Evolutionary conservation across 1,140 invertebrate genomes (phyloP), one percentile per base, ranked within the genome.

Genomic region (Eriocheir sinensis): DNA sequence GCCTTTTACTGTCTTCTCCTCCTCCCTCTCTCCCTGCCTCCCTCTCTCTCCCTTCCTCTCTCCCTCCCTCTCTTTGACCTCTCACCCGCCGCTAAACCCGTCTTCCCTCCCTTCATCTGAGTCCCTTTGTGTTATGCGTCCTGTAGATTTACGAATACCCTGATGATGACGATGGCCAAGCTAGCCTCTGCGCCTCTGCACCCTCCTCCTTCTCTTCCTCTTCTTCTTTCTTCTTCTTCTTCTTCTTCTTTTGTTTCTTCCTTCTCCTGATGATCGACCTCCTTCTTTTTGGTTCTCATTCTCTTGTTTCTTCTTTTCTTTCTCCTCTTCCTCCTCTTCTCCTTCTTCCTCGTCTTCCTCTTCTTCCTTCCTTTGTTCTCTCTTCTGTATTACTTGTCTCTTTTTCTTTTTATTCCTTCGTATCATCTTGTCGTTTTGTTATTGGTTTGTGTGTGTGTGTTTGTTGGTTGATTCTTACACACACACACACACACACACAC

Each of bases 341-440:
- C 83, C 36, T 34, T 85, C 83, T 85, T 34, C 36, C 83, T 89
- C 88, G 40, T 89, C 88, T 89, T 41, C 48, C 88, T 89, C 88
- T 53, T 30, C 32, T 30, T 53, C 41, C 32, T 41, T 89, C 88
- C 48, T 41, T 89, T 41, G 44, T 41, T 89, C 88, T 89, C 88
- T 89, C 41, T n/a, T 85, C 81, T 34, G 21, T 85, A n/a, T 85
- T 85, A n/a, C n/a, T n/a, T n/a, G n/a, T n/a, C n/a, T n/a, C n/a
- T n/a, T n/a, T n/a, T n/a, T n/a, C n/a, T n/a, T n/a, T n/a, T n/a
- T n/a, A n/a, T n/a, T n/a, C n/a, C n/a, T n/a, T n/a, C n/a, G n/a
- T n/a, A n/a, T n/a, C n/a, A n/a, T n/a, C n/a, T n/a, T n/a, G n/a
- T n/a, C n/a, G n/a, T n/a, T n/a, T n/a, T n/a, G n/a, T n/a, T n/a